A percentile compares a stretch with the other conserved stretches of the same genome.
Conservation (phyloP, 2,888 invertebrate genomes). For the Drosophila paracracens region DNA sequence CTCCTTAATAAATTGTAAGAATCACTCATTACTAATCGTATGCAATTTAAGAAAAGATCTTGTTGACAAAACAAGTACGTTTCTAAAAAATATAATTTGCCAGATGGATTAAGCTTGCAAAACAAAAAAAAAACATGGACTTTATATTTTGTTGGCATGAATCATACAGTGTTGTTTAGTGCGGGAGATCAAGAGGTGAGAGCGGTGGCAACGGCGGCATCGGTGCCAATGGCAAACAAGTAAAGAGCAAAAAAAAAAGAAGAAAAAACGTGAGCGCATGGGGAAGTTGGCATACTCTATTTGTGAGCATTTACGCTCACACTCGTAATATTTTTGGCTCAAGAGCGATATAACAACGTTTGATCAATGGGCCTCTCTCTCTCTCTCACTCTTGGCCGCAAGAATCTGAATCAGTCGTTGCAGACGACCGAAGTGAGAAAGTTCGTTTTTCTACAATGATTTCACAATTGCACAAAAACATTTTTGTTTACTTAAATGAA, state of each 20-base stretch:
- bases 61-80: constrained; percentile 37
- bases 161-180: constrained; percentile 38
- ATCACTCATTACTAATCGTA: constrained; percentile 19
- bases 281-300: constrained; percentile 54
- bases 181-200: constrained; percentile 1
- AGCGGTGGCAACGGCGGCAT: constrained; percentile 39
- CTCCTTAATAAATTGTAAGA: constrained; percentile 19
- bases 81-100: constrained; percentile 28
- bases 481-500: neutral
- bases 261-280: neutral
- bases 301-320: neutral
- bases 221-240: constrained; percentile 50
- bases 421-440: neutral
- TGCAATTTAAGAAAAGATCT: constrained; percentile 26
- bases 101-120: constrained; percentile 46
- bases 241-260: constrained; percentile 60
- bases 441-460: neutral
- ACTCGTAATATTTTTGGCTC: neutral
- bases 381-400: neutral
- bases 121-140: constrained; percentile 53
- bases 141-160: constrained; percentile 70
- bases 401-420: neutral
- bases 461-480: neutral
- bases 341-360: neutral
- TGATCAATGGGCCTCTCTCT: neutral